phyloP scores from a whole-genome alignment of 2,888 invertebrate species.

The Abscondita cerata region DNA sequence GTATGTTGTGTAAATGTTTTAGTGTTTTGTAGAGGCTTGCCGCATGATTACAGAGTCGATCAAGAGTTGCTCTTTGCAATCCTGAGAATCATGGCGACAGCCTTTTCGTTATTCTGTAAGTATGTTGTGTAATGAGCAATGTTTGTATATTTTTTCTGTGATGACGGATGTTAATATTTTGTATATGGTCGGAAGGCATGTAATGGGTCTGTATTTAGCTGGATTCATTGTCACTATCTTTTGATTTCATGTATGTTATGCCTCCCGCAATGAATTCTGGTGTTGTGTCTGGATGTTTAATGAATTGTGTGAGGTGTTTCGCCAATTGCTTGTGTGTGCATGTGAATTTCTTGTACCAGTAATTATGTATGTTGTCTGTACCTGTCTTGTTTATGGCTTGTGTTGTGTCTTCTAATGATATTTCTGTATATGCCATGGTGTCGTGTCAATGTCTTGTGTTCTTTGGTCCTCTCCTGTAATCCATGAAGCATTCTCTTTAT shows the following conservation, averaged over 20 bases:
- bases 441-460: no score
- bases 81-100: neutral
- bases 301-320: no score
- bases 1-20: neutral
- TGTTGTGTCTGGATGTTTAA: neutral
- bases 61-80: neutral
- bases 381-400: no score
- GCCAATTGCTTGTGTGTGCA: no score
- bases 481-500: no score
- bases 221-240: neutral
- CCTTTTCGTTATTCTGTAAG: neutral
- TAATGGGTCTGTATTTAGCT: conserved; percentile 9
- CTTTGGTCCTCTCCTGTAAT: no score
- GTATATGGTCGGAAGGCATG: conserved; percentile 9
- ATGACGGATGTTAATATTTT: neutral
- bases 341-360: no score
- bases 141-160: neutral
- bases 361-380: no score
- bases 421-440: no score
- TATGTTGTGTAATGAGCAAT: neutral
- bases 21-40: neutral
- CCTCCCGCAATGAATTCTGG: neutral
- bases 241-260: conserved; percentile 1
- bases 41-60: neutral
- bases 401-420: no score